Evolutionary conservation across 2,113 vertebrate genomes (phyloP), one percentile per base, ranked within the genome.

Genomic region (Tragelaphus scriptus): DNA sequence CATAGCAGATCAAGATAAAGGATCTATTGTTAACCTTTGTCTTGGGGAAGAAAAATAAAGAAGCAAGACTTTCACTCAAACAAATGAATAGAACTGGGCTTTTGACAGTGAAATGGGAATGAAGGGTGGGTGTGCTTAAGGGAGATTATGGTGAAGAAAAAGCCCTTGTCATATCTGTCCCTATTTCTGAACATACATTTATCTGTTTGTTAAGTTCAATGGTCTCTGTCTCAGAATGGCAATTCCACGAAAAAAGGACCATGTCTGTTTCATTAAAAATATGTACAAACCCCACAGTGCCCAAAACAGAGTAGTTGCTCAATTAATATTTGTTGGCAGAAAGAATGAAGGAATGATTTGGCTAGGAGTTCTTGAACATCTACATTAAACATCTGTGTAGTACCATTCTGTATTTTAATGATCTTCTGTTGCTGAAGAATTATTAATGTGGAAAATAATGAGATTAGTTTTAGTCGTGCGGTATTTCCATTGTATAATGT

Each of bases 391-490:
- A 88, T 68, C 49, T 88, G n/a, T 30, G n/a, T 28, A 19, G 80
- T 79, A 32, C 68, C 47, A 59, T 92, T 79, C 44, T 15, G 2
- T 6, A 30, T 95, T 56, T 94, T 97, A 96, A 95, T 95, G 17
- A 17, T 98, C 89, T 92, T 97, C 56, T 97, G 44, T 77, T 91
- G n/a, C 71, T 94, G 1, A 97, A 90, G 75, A 96, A 7, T 65
- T 0, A 85, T 95, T 98, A 91, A 85, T 92, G 92, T 51, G 49
- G 40, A 98, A 97, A 97, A 96, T 53, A 96, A 53, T 81, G 28
- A 90, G 63, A 91, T 98, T 97, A 93, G 65, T 90, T 97, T 55
- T 44, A 97, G 68, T 85, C 97, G 75, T 93, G 6, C 32, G 2
- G 15, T 93, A 94, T 94, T 98, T 96, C 92, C 55, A 56, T 79